Base-by-base conservation (phyloP, 2,797 vertebrate genomes). In the Clamator glandarius region DNA sequence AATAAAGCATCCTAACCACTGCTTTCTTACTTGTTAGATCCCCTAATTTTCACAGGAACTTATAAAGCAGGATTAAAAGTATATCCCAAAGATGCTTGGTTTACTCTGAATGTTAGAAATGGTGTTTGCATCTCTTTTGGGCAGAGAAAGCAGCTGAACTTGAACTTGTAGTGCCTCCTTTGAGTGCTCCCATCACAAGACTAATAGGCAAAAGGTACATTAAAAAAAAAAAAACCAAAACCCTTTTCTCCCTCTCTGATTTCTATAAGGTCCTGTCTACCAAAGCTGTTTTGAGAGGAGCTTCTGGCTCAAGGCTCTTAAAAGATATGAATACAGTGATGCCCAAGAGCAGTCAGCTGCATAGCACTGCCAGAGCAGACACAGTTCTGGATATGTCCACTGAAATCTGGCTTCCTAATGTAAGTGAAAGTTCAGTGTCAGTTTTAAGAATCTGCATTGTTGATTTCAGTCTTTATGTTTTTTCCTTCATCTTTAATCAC, bases 51-150 rank as follows among this genome's bases (percentile, higher is more conserved):
- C 58, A 63, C 21, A 48, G 33, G 7, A 67, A 28, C 10, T 42
- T 85, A 28, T 29, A 48, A 78, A 11, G 12, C 5, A 58, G 29
- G 13, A 44, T 50, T 66, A 48, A 75, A 91, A 67, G 11, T 64
- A 50, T n/a, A 59, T 62, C 5, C 6, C 39, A n/a, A 51, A 80
- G 23, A 51, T 29, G 2, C 12, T 17, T 58, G 19, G 36, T 11
- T 10, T 31, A 28, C 8, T 77, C 51, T 46, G 20, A 73, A 33
- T 28, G 5, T 54, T 63, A 76, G 35, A 68, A 91, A 51, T 19
- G 16, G 1, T 29, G 5, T 70, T 69, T 16, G n/a, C 1, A 2
- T 67, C 24, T 52, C 36, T 52, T 50, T 46, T 0, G 0, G 29
- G 26, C 14, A 51, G 5, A 67, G 57, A 84, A 61, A 59, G 72